Evolutionary conservation across 2,888 invertebrate species (phyloP).

Genomic region (Drosophila kuntzei): DNA sequence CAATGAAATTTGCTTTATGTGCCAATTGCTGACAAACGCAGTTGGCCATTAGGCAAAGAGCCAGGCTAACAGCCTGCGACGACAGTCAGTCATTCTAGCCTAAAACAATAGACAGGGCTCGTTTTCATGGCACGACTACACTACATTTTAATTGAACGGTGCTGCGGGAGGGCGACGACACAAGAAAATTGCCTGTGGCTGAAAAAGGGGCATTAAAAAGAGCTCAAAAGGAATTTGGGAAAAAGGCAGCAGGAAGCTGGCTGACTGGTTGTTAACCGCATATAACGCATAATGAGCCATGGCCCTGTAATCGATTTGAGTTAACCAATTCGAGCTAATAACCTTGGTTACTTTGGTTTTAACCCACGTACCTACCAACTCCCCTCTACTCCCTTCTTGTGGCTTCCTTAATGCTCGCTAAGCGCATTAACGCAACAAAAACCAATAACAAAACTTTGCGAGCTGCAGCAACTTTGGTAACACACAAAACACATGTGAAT

Average conservation of each 20-base stretch:
- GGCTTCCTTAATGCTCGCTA: conserved; percentile 36
- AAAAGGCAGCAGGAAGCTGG: conserved; percentile 18
- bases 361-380: not conserved
- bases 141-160: conserved; percentile 50
- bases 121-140: conserved; percentile 19
- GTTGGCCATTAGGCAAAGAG: conserved; percentile 53
- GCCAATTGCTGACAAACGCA: conserved; percentile 53
- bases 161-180: not conserved
- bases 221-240: conserved; percentile 28
- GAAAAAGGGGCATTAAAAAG: conserved; percentile 36
- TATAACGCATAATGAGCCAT: conserved; percentile 45
- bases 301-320: conserved; percentile 48
- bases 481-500: conserved; percentile 1
- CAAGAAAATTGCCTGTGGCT: conserved; percentile 10
- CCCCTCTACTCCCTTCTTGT: conserved; percentile 3
- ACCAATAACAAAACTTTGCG: conserved; percentile 38
- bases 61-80: conserved; percentile 20
- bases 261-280: conserved; percentile 13
- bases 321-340: conserved; percentile 49
- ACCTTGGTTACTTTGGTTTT: conserved; percentile 31
- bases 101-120: conserved; percentile 16
- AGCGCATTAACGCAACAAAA: conserved; percentile 50
- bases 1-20: conserved; percentile 68
- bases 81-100: conserved; percentile 26
- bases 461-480: conserved; percentile 12